Conservation (phyloP, 2,888 invertebrate species). For the Nymphalis c-album region DNA sequence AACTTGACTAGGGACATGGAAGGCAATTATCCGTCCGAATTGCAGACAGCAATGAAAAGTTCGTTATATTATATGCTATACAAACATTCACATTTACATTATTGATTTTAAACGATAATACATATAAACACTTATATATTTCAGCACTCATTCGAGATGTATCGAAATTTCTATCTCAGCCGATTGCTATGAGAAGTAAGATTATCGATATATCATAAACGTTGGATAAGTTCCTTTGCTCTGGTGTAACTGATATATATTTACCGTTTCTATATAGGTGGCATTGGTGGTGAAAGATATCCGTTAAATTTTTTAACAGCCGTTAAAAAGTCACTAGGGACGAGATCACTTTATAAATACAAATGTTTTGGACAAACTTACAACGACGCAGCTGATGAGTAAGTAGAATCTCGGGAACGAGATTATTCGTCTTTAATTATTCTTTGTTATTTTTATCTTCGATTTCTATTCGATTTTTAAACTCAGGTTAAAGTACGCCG, state of each 20-base stretch:
- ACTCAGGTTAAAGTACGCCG: constrained; percentile 52
- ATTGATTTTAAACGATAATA: no score
- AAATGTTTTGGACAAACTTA: constrained; percentile 58
- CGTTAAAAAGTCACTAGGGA: constrained; percentile 55
- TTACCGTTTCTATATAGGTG: constrained; percentile 47
- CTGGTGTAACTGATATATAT: not conserved
- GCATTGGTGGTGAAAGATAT: constrained; percentile 60
- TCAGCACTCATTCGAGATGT: constrained; percentile 58
- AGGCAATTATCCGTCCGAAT: constrained; percentile 46
- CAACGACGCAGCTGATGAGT: constrained; percentile 58
- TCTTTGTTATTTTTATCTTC: not conserved
- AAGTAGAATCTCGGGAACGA: constrained; percentile 36
- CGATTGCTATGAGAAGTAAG: constrained; percentile 63
- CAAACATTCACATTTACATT: no score
- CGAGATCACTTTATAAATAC: constrained; percentile 53
- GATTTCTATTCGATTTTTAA: not conserved
- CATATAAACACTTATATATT: constrained; percentile 31
- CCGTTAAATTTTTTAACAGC: constrained; percentile 53
- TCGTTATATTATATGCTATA: constrained; percentile 13
- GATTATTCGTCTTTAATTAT: constrained; percentile 8
- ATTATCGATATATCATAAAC: constrained; percentile 12
- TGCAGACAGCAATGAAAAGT: constrained; percentile 60
- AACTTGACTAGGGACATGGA: constrained; percentile 53
- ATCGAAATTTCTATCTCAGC: constrained; percentile 58
- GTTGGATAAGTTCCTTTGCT: not conserved